phyloP scores from a whole-genome alignment of 2,888 invertebrate species.

The Beris morrisii region DNA sequence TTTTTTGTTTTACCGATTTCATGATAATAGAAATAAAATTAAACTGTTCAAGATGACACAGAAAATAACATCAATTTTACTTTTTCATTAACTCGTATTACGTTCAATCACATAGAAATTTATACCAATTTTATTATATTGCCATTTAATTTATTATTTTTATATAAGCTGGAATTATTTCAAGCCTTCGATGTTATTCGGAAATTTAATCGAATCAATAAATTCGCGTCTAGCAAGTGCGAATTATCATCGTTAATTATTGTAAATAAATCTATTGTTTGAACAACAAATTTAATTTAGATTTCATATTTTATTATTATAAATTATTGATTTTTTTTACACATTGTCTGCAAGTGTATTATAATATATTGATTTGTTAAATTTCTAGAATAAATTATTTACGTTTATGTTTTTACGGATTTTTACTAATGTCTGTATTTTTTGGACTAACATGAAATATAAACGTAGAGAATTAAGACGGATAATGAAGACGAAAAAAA shows the following conservation, averaged over 20 bases:
- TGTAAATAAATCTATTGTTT: not conserved
- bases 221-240: too few species aligned
- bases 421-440: too few species aligned
- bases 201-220: too few species aligned
- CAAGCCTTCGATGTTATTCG: not conserved
- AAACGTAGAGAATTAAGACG: too few species aligned
- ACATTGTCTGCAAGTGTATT: slow-evolving; percentile 61
- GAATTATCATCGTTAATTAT: not conserved
- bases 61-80: not conserved
- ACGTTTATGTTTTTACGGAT: too few species aligned
- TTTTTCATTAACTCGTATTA: slow-evolving; percentile 34
- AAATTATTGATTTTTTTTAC: slow-evolving; percentile 45
- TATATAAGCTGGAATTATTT: slow-evolving; percentile 8
- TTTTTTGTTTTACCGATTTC: not conserved
- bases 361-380: too few species aligned
- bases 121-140: slow-evolving; percentile 33
- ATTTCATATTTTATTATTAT: not conserved
- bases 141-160: slow-evolving; percentile 9
- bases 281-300: not conserved
- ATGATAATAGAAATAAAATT: not conserved
- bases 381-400: too few species aligned
- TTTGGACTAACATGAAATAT: too few species aligned
- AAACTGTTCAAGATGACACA: not conserved
- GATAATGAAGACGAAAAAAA: too few species aligned
- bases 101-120: slow-evolving; percentile 34